A percentile compares a stretch with the other conserved stretches of the same genome.
These are phyloP conservation scores for Hyperoplus immaculatus DNA, from an alignment of 2,797 vertebrate species.

Conservation along the genomic window DNA sequence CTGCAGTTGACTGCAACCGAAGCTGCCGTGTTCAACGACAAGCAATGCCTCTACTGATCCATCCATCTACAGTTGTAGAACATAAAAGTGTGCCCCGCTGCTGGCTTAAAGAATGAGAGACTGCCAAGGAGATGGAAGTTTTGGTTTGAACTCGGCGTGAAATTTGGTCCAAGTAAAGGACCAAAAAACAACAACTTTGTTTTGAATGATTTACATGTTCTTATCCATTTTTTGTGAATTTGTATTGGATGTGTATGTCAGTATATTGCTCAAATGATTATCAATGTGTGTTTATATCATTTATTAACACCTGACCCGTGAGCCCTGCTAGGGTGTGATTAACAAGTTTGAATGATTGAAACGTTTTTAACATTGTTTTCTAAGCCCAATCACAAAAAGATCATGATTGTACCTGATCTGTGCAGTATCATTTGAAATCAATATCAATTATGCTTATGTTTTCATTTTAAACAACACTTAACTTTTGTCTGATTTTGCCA, in stretches of 20 bases:
- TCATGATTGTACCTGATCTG: slow-evolving; percentile 11
- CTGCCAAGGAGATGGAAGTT: slow-evolving; percentile 7
- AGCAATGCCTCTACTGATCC: slow-evolving; percentile 38
- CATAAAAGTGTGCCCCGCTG: slow-evolving; percentile 5
- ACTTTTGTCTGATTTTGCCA: not conserved
- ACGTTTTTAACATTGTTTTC: slow-evolving; percentile 4
- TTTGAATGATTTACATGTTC: slow-evolving; percentile 12
- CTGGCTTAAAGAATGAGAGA: slow-evolving; percentile 24
- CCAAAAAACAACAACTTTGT: not conserved
- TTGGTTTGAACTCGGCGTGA: slow-evolving; percentile 11
- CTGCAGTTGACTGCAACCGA: slow-evolving; percentile 33
- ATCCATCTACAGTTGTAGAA: slow-evolving; percentile 19
- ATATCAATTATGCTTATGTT: not conserved
- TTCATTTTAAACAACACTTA: slow-evolving; percentile 1
- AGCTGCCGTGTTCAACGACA: slow-evolving; percentile 23
- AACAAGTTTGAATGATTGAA: not conserved
- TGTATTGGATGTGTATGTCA: slow-evolving; percentile 4
- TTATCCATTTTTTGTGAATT: slow-evolving; percentile 11
- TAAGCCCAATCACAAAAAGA: slow-evolving; percentile 45
- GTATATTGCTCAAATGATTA: slow-evolving; percentile 9
- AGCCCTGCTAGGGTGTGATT: slow-evolving; percentile 5
- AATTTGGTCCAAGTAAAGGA: slow-evolving; percentile 12
- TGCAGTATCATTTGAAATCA: slow-evolving; percentile 4
- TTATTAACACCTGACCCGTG: not conserved
- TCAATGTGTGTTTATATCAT: slow-evolving; percentile 5